These are phyloP conservation scores for Liasis olivaceus DNA, from an alignment of 2,797 vertebrate genomes.

Conservation along the genomic window DNA sequence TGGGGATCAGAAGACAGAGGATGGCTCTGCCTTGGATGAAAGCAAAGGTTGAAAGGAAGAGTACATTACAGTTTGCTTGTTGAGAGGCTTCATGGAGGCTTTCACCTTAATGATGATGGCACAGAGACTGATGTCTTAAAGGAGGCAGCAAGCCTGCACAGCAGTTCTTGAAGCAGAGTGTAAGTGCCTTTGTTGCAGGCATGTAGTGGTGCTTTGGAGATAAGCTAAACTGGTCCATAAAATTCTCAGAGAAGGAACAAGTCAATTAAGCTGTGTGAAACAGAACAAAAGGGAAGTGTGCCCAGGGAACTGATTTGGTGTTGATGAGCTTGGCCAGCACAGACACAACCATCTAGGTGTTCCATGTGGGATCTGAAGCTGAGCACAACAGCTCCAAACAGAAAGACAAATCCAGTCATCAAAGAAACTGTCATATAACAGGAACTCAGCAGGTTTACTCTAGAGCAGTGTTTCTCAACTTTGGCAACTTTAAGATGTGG, in stretches of 20 bases:
- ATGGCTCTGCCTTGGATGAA: neutral
- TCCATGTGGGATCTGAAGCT: neutral
- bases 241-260: slow-evolving; percentile 40
- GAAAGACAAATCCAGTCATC: slow-evolving; percentile 33
- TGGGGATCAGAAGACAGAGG: slow-evolving; percentile 7
- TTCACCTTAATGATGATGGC: slow-evolving; percentile 50
- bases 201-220: slow-evolving; percentile 32
- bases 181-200: slow-evolving; percentile 38
- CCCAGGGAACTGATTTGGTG: slow-evolving; percentile 28
- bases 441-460: neutral
- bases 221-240: slow-evolving; percentile 45
- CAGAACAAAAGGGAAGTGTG: neutral
- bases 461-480: neutral
- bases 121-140: slow-evolving; percentile 30
- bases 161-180: slow-evolving; percentile 43
- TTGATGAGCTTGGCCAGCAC: slow-evolving; percentile 31
- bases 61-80: slow-evolving; percentile 14
- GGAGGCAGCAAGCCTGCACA: slow-evolving; percentile 42
- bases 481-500: too few species aligned
- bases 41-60: slow-evolving; percentile 6
- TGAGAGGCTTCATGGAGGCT: neutral
- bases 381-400: slow-evolving; percentile 23
- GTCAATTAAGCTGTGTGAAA: slow-evolving; percentile 30
- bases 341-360: neutral
- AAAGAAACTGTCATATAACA: slow-evolving; percentile 19